Evolutionary conservation across 1,140 invertebrate species (phyloP), one percentile per base, ranked within the genome.

Genomic region (Apocrypta bakeri): DNA sequence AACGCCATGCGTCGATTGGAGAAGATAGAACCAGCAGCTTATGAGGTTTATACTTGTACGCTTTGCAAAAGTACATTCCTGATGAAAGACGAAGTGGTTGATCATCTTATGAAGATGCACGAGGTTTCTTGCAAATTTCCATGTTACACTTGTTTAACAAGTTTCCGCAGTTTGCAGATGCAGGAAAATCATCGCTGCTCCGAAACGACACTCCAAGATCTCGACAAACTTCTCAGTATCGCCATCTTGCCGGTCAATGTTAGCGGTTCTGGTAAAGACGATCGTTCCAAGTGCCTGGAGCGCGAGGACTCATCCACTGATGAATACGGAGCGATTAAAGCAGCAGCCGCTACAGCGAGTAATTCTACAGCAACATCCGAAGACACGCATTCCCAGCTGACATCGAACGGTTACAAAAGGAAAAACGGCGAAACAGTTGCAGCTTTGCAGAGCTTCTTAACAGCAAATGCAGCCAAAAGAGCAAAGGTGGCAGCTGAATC

Each of bases 51-150:
- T 74, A 81, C 79, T 1, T 84, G 83, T 25, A 81, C 79, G 8
- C 73, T 84, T 6, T 84, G 83, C 25, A 76, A 84, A n/a, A 84
- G 79, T 29, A 84, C 83, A 2, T 84, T 81, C 79, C 31, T 84
- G 2, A 80, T 81, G 78, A 84, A 84, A 21, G 79, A 81, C 17
- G 83, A 84, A 33, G 83, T 84, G 0, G 73, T 84, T n/a, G 83
- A 84, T 24, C 83, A 84, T 24, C 42, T 84, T 1, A 76, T 81
- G 79, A 84, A 80, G 27, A 81, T 81, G 72, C 83, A 84, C 68
- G 79, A 80, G 12, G 83, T 84, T 7, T 76, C 83, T 0, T 84
- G 83, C 33, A 84, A 84, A 37, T 84, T 71, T 11, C 78, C 83
- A 14, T 84, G 83, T 25, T 72, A 69, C 21, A 81, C 72, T 9